These are phyloP conservation scores for Trichopria drosophilae DNA, from an alignment of 2,888 invertebrate genomes.

Conservation along the genomic window DNA sequence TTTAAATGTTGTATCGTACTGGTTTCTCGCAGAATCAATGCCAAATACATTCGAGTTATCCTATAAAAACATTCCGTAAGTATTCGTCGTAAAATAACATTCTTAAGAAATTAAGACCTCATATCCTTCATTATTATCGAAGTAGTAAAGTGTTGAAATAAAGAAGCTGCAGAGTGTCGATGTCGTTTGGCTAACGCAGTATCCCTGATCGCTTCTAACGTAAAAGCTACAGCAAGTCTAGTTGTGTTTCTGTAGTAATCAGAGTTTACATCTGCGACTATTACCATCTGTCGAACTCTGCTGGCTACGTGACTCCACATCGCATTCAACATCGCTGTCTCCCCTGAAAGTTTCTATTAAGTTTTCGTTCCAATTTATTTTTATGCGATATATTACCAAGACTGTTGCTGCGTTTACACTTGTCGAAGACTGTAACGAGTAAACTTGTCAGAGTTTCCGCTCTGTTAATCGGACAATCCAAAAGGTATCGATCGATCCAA, in stretches of 20 bases:
- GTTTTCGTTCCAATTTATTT: slow-evolving; percentile 1
- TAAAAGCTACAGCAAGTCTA: slow-evolving; percentile 51
- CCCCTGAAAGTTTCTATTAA: slow-evolving; percentile 28
- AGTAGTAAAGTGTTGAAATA: slow-evolving; percentile 52
- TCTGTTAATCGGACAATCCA: slow-evolving; percentile 47
- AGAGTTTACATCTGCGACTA: slow-evolving; percentile 39
- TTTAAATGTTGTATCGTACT: slow-evolving; percentile 40
- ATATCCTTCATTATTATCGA: slow-evolving; percentile 51
- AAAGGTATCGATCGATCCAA: slow-evolving; percentile 54
- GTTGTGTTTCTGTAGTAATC: slow-evolving; percentile 47
- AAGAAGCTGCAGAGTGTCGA: slow-evolving; percentile 47
- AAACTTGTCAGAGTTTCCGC: slow-evolving; percentile 43
- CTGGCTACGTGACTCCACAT: slow-evolving; percentile 51
- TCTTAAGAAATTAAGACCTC: slow-evolving; percentile 38
- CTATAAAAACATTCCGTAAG: slow-evolving; percentile 37
- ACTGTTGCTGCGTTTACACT: slow-evolving; percentile 36
- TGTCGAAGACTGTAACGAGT: slow-evolving; percentile 44
- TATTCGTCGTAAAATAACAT: slow-evolving; percentile 1
- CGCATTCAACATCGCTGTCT: slow-evolving; percentile 44
- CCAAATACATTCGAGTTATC: slow-evolving; percentile 47
- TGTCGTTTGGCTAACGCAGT: slow-evolving; percentile 46
- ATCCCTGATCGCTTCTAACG: slow-evolving; percentile 48
- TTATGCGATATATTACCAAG: slow-evolving; percentile 11
- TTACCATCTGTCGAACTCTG: slow-evolving; percentile 50
- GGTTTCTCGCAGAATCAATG: slow-evolving; percentile 41